phyloP scores from a whole-genome alignment of 2,888 invertebrate species.

The Orthosia cruda region DNA sequence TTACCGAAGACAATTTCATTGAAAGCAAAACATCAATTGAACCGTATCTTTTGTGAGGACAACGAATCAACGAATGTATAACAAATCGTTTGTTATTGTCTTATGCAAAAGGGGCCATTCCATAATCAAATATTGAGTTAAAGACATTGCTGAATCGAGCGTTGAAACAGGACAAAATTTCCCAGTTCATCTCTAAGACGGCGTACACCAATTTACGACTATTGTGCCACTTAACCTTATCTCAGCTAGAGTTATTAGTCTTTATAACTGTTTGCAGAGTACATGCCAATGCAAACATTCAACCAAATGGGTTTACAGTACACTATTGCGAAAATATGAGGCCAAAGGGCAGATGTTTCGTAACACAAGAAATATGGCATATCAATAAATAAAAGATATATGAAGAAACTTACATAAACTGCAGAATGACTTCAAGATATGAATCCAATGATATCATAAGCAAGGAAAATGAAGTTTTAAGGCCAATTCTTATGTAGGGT shows the following conservation, averaged over 20 bases:
- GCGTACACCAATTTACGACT: slow-evolving; percentile 71
- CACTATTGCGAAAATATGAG: slow-evolving; percentile 30
- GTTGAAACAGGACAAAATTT: slow-evolving; percentile 13
- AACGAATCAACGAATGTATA: slow-evolving; percentile 78
- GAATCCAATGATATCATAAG: slow-evolving; percentile 44
- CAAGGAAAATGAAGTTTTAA: slow-evolving; percentile 72
- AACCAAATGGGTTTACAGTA: slow-evolving; percentile 39
- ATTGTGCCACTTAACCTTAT: slow-evolving; percentile 76
- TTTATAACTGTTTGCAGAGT: slow-evolving; percentile 64
- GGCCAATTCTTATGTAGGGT: slow-evolving; percentile 65
- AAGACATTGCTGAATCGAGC: slow-evolving; percentile 15
- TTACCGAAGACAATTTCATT: slow-evolving; percentile 70
- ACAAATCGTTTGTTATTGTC: slow-evolving; percentile 74
- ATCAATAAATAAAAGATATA: slow-evolving; percentile 1
- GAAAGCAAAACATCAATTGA: slow-evolving; percentile 72
- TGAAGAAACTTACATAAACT: background rate
- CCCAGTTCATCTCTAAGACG: slow-evolving; percentile 45
- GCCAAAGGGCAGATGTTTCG: slow-evolving; percentile 20
- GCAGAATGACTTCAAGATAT: slow-evolving; percentile 15
- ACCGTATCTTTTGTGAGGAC: slow-evolving; percentile 73
- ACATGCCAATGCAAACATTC: slow-evolving; percentile 54
- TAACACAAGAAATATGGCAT: slow-evolving; percentile 1
- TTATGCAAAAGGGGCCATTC: slow-evolving; percentile 52
- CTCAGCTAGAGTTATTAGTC: slow-evolving; percentile 68
- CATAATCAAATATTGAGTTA: slow-evolving; percentile 28